phyloP scores from a whole-genome alignment of 2,888 invertebrate species.

The Sinohyriopsis cumingii region DNA sequence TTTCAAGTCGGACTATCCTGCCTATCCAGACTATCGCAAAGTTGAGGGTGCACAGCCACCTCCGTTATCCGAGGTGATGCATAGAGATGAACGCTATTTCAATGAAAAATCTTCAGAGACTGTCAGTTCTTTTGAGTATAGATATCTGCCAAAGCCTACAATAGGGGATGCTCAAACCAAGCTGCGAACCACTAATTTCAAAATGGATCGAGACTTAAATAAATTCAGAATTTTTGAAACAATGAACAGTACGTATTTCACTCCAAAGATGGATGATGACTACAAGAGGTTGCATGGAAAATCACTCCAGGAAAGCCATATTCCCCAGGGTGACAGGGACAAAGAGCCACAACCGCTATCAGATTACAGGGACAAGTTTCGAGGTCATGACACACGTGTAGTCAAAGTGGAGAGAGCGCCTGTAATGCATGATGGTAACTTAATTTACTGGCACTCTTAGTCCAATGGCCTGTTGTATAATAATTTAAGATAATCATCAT shows the following conservation, averaged over 20 bases:
- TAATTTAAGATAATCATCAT: too few relatives aligned
- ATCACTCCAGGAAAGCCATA: slow-evolving; percentile 43
- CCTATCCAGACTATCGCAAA: slow-evolving; percentile 44
- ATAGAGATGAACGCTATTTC: slow-evolving; percentile 59
- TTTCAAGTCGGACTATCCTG: slow-evolving; percentile 63
- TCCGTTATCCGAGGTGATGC: slow-evolving; percentile 61
- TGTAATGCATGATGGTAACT: slow-evolving; percentile 60
- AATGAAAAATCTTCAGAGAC: slow-evolving; percentile 63
- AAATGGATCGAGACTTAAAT: slow-evolving; percentile 63
- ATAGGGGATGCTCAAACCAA: slow-evolving; percentile 47
- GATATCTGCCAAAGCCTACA: slow-evolving; percentile 51
- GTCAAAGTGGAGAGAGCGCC: slow-evolving; percentile 51
- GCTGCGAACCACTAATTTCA: slow-evolving; percentile 63
- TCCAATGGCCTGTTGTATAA: too few relatives aligned
- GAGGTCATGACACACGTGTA: slow-evolving; percentile 56
- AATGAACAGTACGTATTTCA: slow-evolving; percentile 60
- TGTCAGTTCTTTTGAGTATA: slow-evolving; percentile 49
- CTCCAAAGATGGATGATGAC: slow-evolving; percentile 49
- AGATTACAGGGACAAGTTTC: slow-evolving; percentile 60
- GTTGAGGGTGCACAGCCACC: slow-evolving; percentile 54
- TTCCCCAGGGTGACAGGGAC: slow-evolving; percentile 63
- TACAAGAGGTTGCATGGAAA: slow-evolving; percentile 30
- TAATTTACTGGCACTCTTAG: background rate
- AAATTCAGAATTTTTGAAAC: slow-evolving; percentile 62
- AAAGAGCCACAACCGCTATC: slow-evolving; percentile 61